Evolutionary conservation across 2,888 invertebrate genomes (phyloP).

Genomic region (Noctua comes): DNA sequence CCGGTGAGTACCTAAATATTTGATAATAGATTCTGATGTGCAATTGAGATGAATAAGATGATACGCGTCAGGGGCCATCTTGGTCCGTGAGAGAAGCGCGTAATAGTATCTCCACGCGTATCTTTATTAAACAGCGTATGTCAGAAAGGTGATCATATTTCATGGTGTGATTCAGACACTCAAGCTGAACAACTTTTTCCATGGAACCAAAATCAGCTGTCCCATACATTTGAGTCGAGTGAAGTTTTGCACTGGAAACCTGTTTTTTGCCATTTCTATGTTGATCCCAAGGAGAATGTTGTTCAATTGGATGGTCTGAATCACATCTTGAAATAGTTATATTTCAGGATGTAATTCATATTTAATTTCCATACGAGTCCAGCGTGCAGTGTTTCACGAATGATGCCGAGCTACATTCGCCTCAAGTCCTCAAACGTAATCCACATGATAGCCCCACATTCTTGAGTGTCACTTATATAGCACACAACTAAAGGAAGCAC

Average conservation of each 20-base stretch:
- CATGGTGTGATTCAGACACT: background rate
- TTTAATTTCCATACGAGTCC: too few species aligned
- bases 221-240: background rate
- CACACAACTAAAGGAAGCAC: background rate
- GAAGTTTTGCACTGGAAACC: background rate
- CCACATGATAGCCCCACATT: background rate
- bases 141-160: background rate
- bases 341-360: too few species aligned
- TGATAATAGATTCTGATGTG: background rate
- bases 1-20: constrained; percentile 90
- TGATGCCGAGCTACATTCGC: background rate
- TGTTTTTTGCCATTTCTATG: background rate
- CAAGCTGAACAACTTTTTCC: background rate
- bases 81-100: background rate
- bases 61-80: background rate
- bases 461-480: background rate
- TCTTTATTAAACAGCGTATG: background rate
- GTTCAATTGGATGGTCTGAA: background rate
- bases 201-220: background rate
- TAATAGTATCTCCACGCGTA: background rate
- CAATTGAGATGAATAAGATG: background rate
- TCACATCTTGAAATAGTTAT: background rate
- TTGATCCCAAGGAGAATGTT: background rate
- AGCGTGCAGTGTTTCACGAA: background rate
- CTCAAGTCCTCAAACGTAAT: background rate